A percentile compares a stretch with the other conserved stretches of the same genome.
phyloP scores from a whole-genome alignment of 2,888 invertebrate species.

The Leptarthrus brevirostris region DNA sequence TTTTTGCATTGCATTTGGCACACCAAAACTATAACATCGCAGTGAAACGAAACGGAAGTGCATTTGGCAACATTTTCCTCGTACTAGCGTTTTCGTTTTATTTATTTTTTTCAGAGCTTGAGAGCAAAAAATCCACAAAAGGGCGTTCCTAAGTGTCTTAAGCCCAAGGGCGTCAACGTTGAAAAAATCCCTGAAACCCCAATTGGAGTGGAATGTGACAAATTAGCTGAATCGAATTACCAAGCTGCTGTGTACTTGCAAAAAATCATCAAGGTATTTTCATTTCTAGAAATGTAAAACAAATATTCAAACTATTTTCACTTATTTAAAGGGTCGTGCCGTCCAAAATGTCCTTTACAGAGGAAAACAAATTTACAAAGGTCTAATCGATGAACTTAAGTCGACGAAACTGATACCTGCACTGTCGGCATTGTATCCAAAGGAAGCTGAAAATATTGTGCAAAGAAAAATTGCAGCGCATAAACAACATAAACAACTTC shows the following conservation, averaged over 20 bases:
- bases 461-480: slow-evolving; percentile 53
- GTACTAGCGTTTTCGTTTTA: too few relatives aligned
- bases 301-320: neutral
- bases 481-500: slow-evolving; percentile 38
- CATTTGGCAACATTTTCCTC: too few relatives aligned
- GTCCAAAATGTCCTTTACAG: slow-evolving; percentile 80
- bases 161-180: slow-evolving; percentile 48
- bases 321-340: slow-evolving; percentile 70
- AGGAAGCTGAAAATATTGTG: slow-evolving; percentile 65
- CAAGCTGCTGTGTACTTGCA: slow-evolving; percentile 74
- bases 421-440: slow-evolving; percentile 51
- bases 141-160: slow-evolving; percentile 59
- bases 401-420: slow-evolving; percentile 70
- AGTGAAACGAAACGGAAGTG: too few relatives aligned
- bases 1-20: too few relatives aligned
- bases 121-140: slow-evolving; percentile 57
- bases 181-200: neutral
- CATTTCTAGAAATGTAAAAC: neutral
- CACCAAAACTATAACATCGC: too few relatives aligned
- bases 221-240: slow-evolving; percentile 66
- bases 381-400: slow-evolving; percentile 78
- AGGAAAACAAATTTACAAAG: slow-evolving; percentile 76
- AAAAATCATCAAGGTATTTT: slow-evolving; percentile 70
- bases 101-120: slow-evolving; percentile 57
- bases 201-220: slow-evolving; percentile 58